A percentile compares a stretch with the other conserved stretches of the same genome.
phyloP scores from a whole-genome alignment of 2,113 vertebrate genomes.

The Mobula birostris region DNA sequence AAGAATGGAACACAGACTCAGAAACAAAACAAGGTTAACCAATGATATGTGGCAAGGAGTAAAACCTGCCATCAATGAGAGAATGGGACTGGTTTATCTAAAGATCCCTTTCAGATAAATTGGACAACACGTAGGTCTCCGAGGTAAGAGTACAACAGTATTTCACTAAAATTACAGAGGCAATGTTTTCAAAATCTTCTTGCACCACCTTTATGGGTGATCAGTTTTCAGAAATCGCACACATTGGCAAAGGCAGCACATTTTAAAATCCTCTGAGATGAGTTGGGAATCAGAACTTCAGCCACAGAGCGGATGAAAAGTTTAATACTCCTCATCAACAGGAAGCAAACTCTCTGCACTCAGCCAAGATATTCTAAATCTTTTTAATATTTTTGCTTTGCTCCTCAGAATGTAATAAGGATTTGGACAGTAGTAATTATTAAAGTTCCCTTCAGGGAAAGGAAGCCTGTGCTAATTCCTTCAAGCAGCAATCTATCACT shows the following conservation, averaged over 20 bases:
- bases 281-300: not conserved
- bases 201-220: not conserved
- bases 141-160: not conserved
- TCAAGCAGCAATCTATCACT: not conserved
- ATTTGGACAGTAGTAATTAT: constrained; percentile 13
- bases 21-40: not conserved
- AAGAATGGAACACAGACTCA: too few species aligned
- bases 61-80: not conserved
- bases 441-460: not conserved
- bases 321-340: not conserved
- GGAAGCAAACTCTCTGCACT: not conserved
- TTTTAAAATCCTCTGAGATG: not conserved
- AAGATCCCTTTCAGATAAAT: not conserved
- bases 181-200: not conserved
- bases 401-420: not conserved
- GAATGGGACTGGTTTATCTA: not conserved
- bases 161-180: not conserved
- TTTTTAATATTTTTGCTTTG: not conserved
- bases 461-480: not conserved
- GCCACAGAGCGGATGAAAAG: not conserved
- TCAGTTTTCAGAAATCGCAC: not conserved
- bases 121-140: not conserved
- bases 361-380: not conserved
- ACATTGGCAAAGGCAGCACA: not conserved
- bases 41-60: not conserved